Evolutionary conservation across 2,113 vertebrate genomes (phyloP).

Genomic region (Lagenorhynchus albirostris): DNA sequence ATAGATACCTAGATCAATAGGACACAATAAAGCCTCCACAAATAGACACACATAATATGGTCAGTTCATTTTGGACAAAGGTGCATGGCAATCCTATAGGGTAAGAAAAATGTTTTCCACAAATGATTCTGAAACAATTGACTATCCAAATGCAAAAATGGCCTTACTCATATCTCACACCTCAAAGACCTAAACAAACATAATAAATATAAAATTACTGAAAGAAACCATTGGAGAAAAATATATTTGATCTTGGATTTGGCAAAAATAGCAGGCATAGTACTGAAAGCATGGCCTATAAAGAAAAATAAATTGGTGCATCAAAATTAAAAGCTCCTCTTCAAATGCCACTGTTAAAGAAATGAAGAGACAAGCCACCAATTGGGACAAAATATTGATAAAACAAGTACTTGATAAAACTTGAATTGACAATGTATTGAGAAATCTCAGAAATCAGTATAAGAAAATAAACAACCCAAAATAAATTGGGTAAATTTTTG

Average conservation of each 20-base stretch:
- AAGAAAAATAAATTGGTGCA: background rate
- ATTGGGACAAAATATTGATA: background rate
- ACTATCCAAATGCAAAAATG: too few relatives aligned
- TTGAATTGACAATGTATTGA: background rate
- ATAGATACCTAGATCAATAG: too few relatives aligned
- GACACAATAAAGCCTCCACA: too few relatives aligned
- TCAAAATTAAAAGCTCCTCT: background rate
- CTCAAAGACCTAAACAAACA: too few relatives aligned
- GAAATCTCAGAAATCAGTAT: background rate
- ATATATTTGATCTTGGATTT: background rate
- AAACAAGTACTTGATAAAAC: background rate
- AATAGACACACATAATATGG: too few relatives aligned
- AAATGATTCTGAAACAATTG: too few relatives aligned
- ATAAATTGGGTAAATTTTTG: background rate
- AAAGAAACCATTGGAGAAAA: background rate
- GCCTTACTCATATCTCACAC: too few relatives aligned
- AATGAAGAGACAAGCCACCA: background rate
- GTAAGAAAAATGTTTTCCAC: too few relatives aligned
- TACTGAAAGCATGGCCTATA: accelerated
- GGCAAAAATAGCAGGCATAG: background rate
- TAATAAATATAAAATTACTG: background rate
- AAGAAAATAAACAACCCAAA: background rate
- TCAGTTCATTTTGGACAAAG: too few relatives aligned
- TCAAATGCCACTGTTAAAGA: background rate
- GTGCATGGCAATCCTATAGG: too few relatives aligned